Evolutionary conservation across 2,888 invertebrate genomes (phyloP).

Genomic region (Plebejus argus): DNA sequence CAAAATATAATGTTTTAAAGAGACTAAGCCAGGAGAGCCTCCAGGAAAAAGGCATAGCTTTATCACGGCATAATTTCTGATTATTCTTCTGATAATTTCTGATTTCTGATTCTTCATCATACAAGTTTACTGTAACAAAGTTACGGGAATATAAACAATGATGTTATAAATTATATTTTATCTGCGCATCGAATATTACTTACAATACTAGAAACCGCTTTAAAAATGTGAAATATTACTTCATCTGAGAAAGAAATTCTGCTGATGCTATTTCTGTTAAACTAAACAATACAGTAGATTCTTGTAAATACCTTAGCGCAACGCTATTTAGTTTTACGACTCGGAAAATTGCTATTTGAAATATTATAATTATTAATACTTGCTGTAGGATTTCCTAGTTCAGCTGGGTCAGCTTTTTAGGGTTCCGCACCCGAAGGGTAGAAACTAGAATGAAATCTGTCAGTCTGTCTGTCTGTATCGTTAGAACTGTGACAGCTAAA

Average conservation of each 20-base stretch:
- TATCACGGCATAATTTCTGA: background rate
- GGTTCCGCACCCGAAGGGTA: background rate
- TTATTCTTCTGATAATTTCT: too few species aligned
- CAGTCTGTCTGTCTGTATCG: too few species aligned
- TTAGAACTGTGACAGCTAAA: too few species aligned
- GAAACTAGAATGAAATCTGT: too few species aligned
- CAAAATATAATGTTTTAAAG: background rate
- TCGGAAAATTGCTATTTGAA: background rate
- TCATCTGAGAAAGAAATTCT: background rate
- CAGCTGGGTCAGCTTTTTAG: background rate
- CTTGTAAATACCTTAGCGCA: background rate
- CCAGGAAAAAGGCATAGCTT: background rate
- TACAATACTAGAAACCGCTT: background rate
- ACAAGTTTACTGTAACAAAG: too few species aligned
- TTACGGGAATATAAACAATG: too few species aligned
- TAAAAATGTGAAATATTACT: background rate
- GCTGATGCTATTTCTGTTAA: background rate
- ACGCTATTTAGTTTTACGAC: background rate
- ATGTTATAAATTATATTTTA: too few species aligned
- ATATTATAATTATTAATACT: slow-evolving; percentile 1
- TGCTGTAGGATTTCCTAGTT: background rate
- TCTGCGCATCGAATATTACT: too few species aligned
- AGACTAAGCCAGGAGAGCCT: background rate
- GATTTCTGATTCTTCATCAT: too few species aligned
- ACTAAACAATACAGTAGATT: background rate